Evolutionary conservation across 2,888 invertebrate species (phyloP), one percentile per base, ranked within the genome.

Genomic region (Tipula unca): DNA sequence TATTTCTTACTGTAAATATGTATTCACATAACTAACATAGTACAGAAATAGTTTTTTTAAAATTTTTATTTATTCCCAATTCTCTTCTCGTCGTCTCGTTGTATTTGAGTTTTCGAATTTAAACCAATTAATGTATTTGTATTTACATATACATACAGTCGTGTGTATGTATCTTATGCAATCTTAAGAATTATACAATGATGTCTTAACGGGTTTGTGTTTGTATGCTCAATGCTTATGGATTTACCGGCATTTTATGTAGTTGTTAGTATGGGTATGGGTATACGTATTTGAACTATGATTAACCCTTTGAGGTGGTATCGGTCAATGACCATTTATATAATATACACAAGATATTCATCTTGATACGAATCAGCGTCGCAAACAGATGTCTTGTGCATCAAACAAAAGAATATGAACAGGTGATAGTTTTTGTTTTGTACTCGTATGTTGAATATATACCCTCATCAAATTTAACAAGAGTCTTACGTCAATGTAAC

Each of bases 291-390:
- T 69, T 69, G 25, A 69, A 69, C 69, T 69, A 69, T 25, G 25
- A 69, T 69, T 69, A 69, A 69, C 69, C 69, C 69, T 69, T 69
- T 69, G 69, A 69, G 69, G 69, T 69, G 69, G 69, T 69, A 69
- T 69, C 69, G 69, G 69, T 69, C 69, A 69, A 69, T 69, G 69
- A 69, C 69, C 69, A 69, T 10, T 48, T 17, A 17, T 32, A 6
- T 32, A 32, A 69, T 69, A 25, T 25, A 69, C 25, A 10, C 20
- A 10, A 69, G 69, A 69, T 69, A 69, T 25, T 69, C 69, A 69
- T 69, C 69, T 10, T 69, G 69, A 69, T 69, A 1, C 10, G 13
- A 69, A 69, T 69, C 69, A 10, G 20, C 69, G 25, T 10, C 69
- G 10, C 25, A 20, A 69, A 69, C 69, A 69, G 69, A 69, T 69